These are phyloP conservation scores for Alectoris magna DNA, from an alignment of 2,797 vertebrate genomes.

Conservation along the genomic window DNA sequence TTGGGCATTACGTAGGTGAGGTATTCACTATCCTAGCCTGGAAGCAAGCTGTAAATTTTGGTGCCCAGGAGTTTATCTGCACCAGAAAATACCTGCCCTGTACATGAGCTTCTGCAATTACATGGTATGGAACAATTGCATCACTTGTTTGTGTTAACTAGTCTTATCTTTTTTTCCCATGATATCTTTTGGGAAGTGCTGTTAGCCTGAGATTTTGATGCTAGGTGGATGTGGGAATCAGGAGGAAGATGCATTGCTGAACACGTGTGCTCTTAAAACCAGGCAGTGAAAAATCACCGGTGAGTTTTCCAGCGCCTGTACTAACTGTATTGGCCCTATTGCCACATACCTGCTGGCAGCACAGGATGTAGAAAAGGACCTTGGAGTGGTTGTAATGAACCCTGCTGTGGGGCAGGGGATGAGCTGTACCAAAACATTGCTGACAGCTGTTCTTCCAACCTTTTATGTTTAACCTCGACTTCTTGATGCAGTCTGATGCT, in stretches of 20 bases:
- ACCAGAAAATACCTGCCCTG: too few species aligned
- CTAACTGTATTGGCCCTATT: accelerated
- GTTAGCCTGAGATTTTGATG: not conserved
- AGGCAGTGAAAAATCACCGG: accelerated
- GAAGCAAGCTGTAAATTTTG: not conserved
- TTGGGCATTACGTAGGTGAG: not conserved
- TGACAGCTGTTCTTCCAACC: not conserved
- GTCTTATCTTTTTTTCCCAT: not conserved
- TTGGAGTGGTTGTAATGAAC: accelerated
- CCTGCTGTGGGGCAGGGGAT: not conserved
- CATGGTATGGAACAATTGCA: too few species aligned
- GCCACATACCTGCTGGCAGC: not conserved
- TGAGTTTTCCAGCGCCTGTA: not conserved
- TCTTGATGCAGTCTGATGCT: not conserved
- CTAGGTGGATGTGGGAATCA: not conserved
- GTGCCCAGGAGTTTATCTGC: not conserved
- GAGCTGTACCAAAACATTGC: not conserved
- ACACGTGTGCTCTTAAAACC: accelerated
- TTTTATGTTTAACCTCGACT: not conserved
- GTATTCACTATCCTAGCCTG: accelerated
- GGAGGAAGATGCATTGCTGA: not conserved
- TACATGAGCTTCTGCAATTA: not conserved
- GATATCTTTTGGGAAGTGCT: not conserved
- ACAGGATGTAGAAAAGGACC: accelerated
- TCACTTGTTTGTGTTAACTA: not conserved